Evolutionary conservation across 2,113 vertebrate species (phyloP).

Genomic region (Malurus alboscapulatus): DNA sequence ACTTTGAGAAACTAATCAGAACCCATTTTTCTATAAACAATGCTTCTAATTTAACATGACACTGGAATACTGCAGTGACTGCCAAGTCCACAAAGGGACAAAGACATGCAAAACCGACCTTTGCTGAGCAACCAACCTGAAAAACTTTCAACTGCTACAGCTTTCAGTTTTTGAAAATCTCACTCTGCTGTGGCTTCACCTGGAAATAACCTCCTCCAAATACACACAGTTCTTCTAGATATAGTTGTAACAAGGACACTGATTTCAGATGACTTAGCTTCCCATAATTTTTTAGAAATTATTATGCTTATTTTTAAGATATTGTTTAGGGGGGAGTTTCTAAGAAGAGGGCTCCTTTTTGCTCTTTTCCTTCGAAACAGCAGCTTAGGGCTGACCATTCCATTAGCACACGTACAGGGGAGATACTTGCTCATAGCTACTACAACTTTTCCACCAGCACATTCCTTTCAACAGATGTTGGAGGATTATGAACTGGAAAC

Average conservation of each 20-base stretch:
- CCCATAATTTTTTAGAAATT: not conserved
- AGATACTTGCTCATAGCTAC: not conserved
- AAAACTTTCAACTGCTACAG: not conserved
- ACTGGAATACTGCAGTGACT: not conserved
- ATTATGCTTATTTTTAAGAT: not conserved
- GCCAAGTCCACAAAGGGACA: not conserved
- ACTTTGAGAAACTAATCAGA: not conserved
- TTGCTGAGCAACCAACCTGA: not conserved
- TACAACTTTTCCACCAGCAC: not conserved
- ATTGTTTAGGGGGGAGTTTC: not conserved
- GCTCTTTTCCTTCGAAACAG: not conserved
- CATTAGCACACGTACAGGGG: accelerated
- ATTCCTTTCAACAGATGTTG: not conserved
- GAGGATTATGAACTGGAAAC: not conserved
- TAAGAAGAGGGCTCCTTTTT: accelerated
- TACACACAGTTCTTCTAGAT: not conserved
- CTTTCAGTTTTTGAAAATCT: not conserved
- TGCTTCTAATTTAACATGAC: not conserved
- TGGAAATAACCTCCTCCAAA: not conserved
- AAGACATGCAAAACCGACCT: not conserved
- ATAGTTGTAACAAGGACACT: accelerated
- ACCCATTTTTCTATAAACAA: not conserved
- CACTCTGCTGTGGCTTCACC: not conserved
- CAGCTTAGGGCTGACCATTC: not conserved
- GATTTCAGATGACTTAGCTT: accelerated